Evolutionary conservation across 2,888 invertebrate species (phyloP).

Genomic region (Pegoplata infirma): DNA sequence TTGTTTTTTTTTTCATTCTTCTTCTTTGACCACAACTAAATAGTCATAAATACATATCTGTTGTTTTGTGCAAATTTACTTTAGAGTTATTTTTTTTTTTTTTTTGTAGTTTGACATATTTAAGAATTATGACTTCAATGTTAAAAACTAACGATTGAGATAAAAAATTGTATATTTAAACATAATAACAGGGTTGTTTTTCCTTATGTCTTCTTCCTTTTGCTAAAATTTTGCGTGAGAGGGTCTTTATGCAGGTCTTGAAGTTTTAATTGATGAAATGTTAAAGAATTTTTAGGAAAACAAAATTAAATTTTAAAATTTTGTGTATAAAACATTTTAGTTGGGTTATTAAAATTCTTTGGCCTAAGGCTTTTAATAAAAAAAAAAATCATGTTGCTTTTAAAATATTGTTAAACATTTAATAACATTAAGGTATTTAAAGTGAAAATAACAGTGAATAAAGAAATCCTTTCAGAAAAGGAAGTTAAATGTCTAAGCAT

Average conservation of each 20-base stretch:
- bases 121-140: conserved; percentile 57
- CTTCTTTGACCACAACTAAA: conserved; percentile 18
- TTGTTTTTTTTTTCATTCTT: not conserved
- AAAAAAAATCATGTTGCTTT: not conserved
- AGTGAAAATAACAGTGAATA: not conserved
- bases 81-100: conserved; percentile 23
- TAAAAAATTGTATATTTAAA: conserved; percentile 9
- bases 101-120: conserved; percentile 49
- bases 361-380: not conserved
- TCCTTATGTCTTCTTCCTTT: not conserved
- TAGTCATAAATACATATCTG: conserved; percentile 53
- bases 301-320: not conserved
- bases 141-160: conserved; percentile 57
- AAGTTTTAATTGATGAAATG: conserved; percentile 30
- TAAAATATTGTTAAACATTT: not conserved
- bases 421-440: conserved; percentile 7
- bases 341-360: not conserved
- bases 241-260: not conserved
- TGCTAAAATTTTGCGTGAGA: not conserved
- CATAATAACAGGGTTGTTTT: conserved; percentile 52
- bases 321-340: not conserved
- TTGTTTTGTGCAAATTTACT: conserved; percentile 38
- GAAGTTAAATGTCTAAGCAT: not conserved
- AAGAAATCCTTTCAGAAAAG: not conserved
- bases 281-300: conserved; percentile 1